Conservation (phyloP, 1,140 invertebrate species). For the Stratiolaelaps scimitus region DNA sequence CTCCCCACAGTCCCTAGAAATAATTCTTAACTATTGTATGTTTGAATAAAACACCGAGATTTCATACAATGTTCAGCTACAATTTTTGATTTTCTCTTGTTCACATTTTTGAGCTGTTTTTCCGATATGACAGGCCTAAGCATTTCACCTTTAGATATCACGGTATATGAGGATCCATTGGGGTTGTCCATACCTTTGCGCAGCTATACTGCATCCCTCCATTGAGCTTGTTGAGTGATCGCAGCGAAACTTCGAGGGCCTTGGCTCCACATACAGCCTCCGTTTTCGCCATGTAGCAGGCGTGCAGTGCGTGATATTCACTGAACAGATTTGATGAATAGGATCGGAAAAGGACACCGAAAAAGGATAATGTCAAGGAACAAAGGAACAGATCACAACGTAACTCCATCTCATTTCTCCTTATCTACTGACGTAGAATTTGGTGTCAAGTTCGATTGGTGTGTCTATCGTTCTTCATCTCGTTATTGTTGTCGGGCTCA, state of each 20-base stretch:
- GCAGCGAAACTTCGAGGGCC: background rate
- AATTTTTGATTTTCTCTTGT: no score
- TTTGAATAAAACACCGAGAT: no score
- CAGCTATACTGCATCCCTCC: constrained; percentile 23
- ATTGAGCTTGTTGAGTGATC: constrained; percentile 10
- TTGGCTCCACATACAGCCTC: background rate
- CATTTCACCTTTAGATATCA: no score
- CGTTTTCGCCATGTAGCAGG: constrained; percentile 17
- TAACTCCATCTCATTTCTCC: background rate
- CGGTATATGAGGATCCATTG: background rate
- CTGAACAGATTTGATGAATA: background rate
- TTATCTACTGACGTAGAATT: background rate
- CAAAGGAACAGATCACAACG: background rate
- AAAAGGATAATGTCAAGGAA: background rate
- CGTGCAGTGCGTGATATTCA: constrained; percentile 16
- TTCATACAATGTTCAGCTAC: no score
- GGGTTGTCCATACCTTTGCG: background rate
- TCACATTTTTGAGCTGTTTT: no score
- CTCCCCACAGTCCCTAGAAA: no score
- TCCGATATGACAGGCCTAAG: no score
- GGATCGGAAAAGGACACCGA: background rate
- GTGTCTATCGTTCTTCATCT: background rate
- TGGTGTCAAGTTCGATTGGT: background rate
- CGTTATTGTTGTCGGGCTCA: background rate
- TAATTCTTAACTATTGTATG: no score